Evolutionary conservation across 2,113 vertebrate genomes (phyloP).

Genomic region (Macaca mulatta): DNA sequence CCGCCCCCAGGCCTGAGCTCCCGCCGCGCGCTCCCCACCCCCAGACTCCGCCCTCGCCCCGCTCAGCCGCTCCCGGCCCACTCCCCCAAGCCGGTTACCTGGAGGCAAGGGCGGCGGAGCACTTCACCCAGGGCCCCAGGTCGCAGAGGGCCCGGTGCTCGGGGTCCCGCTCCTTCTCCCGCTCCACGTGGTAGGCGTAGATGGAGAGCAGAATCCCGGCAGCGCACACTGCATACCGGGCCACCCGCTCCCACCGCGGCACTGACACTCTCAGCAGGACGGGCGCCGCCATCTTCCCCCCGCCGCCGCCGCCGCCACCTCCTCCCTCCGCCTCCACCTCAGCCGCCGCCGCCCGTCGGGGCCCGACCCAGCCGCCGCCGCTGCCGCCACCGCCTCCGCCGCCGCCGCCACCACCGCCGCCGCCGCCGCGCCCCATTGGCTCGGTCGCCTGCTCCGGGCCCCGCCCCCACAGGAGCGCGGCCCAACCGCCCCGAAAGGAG

Average conservation of each 20-base stretch:
- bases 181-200: too few species aligned
- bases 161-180: too few species aligned
- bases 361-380: slow-evolving; percentile 96
- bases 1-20: slow-evolving; percentile 10
- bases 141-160: too few species aligned
- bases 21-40: not conserved
- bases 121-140: too few species aligned
- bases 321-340: slow-evolving; percentile 78
- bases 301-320: slow-evolving; percentile 52
- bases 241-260: slow-evolving; percentile 97
- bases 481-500: slow-evolving; percentile 50
- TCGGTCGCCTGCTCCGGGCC: slow-evolving; percentile 76
- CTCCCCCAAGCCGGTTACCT: slow-evolving; percentile 87
- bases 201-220: slow-evolving; percentile 70
- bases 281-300: slow-evolving; percentile 98
- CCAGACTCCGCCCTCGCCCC: slow-evolving; percentile 5
- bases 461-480: slow-evolving; percentile 70
- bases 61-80: not conserved
- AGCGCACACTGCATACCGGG: slow-evolving; percentile 93
- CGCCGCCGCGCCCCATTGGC: slow-evolving; percentile 87
- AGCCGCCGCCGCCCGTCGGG: slow-evolving; percentile 90
- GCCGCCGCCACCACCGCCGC: slow-evolving; percentile 89
- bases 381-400: slow-evolving; percentile 94
- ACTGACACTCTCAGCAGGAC: slow-evolving; percentile 98
- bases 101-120: slow-evolving; percentile 77